Evolutionary conservation across 2,113 vertebrate genomes (phyloP).

Genomic region (Trogon surrucura): DNA sequence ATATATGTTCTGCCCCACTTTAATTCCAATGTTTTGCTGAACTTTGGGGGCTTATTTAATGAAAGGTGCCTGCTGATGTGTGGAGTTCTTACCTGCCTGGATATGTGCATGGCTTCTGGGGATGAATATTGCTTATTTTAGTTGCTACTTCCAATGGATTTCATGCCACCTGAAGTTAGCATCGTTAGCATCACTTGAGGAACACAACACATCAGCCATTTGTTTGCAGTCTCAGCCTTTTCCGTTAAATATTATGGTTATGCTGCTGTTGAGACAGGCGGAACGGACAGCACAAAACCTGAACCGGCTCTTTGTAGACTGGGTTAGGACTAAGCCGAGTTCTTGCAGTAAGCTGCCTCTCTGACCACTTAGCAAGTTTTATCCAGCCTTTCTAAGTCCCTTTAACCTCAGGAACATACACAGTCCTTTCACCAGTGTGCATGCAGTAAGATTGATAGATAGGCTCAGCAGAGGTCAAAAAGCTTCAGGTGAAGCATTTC

Average conservation of each 20-base stretch:
- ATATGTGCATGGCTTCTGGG: not conserved
- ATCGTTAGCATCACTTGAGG: not conserved
- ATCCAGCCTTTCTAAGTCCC: not conserved
- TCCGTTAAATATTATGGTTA: not conserved
- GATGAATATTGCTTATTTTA: not conserved
- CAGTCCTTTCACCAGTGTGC: not conserved
- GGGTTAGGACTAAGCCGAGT: not conserved
- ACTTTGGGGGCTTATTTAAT: not conserved
- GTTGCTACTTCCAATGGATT: not conserved
- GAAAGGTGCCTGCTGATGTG: not conserved
- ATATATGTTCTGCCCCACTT: not conserved
- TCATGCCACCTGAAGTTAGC: not conserved
- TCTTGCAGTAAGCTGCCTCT: not conserved
- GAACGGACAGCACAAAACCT: not conserved
- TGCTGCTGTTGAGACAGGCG: not conserved
- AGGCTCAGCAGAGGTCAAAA: not conserved
- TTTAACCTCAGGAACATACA: not conserved
- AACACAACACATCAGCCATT: not conserved
- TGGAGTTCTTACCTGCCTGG: not conserved
- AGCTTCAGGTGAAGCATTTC: not conserved
- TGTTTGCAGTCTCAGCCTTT: not conserved
- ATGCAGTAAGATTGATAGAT: too few relatives aligned
- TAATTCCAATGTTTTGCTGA: not conserved
- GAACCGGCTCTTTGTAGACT: not conserved
- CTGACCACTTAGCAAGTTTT: not conserved